Base-by-base conservation (phyloP, 1,140 invertebrate species). In the Drosophila albomicans region DNA sequence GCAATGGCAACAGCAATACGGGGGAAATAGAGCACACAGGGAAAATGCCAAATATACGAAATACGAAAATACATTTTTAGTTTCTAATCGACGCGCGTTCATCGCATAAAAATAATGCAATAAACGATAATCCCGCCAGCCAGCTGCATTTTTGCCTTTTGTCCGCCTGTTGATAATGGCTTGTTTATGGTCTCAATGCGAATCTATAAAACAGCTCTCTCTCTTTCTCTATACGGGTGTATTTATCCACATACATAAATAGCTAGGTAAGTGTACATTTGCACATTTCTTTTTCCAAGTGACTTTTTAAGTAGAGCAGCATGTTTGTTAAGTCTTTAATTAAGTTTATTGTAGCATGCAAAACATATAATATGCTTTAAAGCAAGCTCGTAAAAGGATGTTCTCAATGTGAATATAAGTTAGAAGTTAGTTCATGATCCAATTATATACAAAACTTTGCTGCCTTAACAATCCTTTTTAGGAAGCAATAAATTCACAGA, bases 61-160 rank as follows among this genome's bases (percentile, higher is more conserved):
- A 71, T 57, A 46, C 28, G 41, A 66, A 71, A 87, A 89, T 81
- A 85, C 85, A 85, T 89, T 89, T 89, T 90, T 90, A 89, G 85
- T 89, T 85, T 90, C 85, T 89, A 89, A 89, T 89, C 85, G 85
- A 90, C 81, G 85, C 86, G 85, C 85, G 85, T 90, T 89, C 85
- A 89, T 89, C 85, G 85, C 85, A 89, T 89, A 89, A 89, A 88
- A 89, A 89, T 89, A 89, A 89, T 85, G 86, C 81, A 89, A 89
- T 89, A 89, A 89, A 79, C 78, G 85, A 89, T 89, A 89, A 89
- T 89, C 81, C 84, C 35, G 62, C 41, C 64, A 54, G 35, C 13
- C 54, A 57, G 16, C 54, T 57, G 84, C 84, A 80, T 63, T 80
- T 75, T 69, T 70, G 45, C 59, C 43, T 58, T 68, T 69, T 64